Evolutionary conservation across 1,140 invertebrate species (phyloP).

Genomic region (Hydropsyche tenuis): DNA sequence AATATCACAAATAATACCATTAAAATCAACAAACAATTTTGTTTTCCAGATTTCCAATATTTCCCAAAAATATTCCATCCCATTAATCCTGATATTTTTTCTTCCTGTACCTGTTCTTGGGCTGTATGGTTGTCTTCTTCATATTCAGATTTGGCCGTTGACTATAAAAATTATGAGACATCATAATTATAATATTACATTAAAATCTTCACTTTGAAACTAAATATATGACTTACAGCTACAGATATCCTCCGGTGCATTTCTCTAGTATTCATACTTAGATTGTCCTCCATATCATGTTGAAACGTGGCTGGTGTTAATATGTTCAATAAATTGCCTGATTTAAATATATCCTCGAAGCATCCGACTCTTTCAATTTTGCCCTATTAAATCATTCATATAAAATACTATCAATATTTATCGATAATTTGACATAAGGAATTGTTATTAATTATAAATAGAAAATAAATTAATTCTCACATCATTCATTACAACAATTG

Average conservation of each 20-base stretch:
- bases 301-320: slow-evolving; percentile 3
- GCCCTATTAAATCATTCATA: slow-evolving; percentile 58
- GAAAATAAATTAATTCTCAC: slow-evolving; percentile 51
- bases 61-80: slow-evolving; percentile 64
- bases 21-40: slow-evolving; percentile 63
- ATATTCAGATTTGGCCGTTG: slow-evolving; percentile 54
- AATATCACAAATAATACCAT: slow-evolving; percentile 68
- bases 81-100: slow-evolving; percentile 65
- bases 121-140: slow-evolving; percentile 55
- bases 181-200: not conserved
- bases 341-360: slow-evolving; percentile 55
- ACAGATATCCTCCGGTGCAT: slow-evolving; percentile 44
- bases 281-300: slow-evolving; percentile 32
- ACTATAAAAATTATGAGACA: slow-evolving; percentile 25
- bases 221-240: slow-evolving; percentile 41
- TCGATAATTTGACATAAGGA: not conserved
- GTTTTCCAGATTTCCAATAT: slow-evolving; percentile 75
- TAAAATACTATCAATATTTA: slow-evolving; percentile 19
- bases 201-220: not conserved
- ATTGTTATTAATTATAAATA: not conserved
- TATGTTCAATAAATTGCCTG: slow-evolving; percentile 55
- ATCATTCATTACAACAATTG: slow-evolving; percentile 78
- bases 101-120: slow-evolving; percentile 59
- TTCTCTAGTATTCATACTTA: slow-evolving; percentile 43
- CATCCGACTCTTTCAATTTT: slow-evolving; percentile 55